Evolutionary conservation across 2,888 invertebrate species (phyloP).

Genomic region (Melanostoma mellinum): DNA sequence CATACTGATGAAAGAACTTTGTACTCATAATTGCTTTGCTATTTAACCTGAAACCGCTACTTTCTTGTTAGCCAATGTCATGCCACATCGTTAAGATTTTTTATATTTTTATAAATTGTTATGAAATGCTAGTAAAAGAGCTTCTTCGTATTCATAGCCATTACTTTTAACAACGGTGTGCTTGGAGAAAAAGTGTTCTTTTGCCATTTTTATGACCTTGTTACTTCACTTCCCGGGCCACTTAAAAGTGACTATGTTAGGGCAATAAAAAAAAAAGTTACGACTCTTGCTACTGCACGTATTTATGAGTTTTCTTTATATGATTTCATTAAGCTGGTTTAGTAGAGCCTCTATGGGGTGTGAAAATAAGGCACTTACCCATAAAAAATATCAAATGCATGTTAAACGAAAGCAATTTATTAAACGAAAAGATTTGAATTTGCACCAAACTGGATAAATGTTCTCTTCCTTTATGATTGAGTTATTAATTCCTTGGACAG

Average conservation of each 20-base stretch:
- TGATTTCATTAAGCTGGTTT: conserved; percentile 8
- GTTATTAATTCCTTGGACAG: no score
- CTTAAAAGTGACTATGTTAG: neutral
- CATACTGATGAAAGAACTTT: neutral
- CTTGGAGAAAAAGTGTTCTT: neutral
- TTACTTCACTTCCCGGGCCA: neutral
- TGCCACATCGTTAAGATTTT: conserved; percentile 11
- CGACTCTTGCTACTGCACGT: neutral
- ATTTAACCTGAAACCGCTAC: conserved; percentile 7
- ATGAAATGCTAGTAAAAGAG: conserved; percentile 4
- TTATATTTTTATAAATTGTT: neutral
- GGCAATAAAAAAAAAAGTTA: conserved; percentile 13
- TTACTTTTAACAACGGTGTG: neutral
- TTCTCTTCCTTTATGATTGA: no score
- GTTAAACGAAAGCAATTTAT: no score
- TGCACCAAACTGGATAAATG: no score
- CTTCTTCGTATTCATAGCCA: conserved; percentile 18
- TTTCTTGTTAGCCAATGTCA: conserved; percentile 1
- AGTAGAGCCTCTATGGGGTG: conserved; percentile 2
- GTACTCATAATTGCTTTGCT: conserved; percentile 15
- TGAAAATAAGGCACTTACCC: neutral
- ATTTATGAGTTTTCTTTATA: conserved; percentile 1
- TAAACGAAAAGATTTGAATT: no score
- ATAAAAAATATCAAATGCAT: no score
- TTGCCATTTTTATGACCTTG: conserved; percentile 19